Conservation (phyloP, 2,888 invertebrate genomes). For the Napeogenes inachia region DNA sequence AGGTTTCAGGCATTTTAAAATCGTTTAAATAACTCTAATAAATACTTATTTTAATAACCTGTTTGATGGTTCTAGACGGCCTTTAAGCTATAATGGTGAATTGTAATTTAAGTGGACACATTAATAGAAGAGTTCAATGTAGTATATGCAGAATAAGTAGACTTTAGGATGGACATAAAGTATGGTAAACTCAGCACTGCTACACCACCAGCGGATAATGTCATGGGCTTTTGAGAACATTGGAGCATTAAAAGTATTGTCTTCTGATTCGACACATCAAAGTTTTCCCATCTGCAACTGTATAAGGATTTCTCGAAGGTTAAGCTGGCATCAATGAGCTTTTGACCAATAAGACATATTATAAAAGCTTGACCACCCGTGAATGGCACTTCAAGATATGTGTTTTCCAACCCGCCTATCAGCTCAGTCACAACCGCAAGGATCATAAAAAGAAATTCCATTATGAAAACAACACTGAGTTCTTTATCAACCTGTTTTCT, state of each 20-base stretch:
- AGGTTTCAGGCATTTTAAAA: no score
- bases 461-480: slow-evolving; percentile 39
- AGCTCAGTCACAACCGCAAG: slow-evolving; percentile 44
- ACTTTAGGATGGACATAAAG: slow-evolving; percentile 44
- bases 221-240: slow-evolving; percentile 46
- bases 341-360: slow-evolving; percentile 50
- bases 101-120: slow-evolving; percentile 4
- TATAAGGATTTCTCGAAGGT: slow-evolving; percentile 47
- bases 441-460: slow-evolving; percentile 41
- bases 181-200: slow-evolving; percentile 41
- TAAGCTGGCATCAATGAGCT: slow-evolving; percentile 45
- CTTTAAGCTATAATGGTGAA: no score
- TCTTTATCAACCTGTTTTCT: slow-evolving; percentile 36
- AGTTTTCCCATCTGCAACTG: slow-evolving; percentile 34
- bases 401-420: slow-evolving; percentile 48
- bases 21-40: no score
- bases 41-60: no score
- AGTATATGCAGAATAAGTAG: slow-evolving; percentile 51
- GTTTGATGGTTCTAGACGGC: no score
- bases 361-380: slow-evolving; percentile 43
- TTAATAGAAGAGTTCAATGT: slow-evolving; percentile 44
- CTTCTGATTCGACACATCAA: slow-evolving; percentile 18
- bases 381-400: slow-evolving; percentile 43
- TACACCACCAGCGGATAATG: slow-evolving; percentile 49
- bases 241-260: slow-evolving; percentile 41